A percentile compares a stretch with the other conserved stretches of the same genome.
Conservation (phyloP, 2,888 invertebrate species). For the Drosophila fungiperda region DNA sequence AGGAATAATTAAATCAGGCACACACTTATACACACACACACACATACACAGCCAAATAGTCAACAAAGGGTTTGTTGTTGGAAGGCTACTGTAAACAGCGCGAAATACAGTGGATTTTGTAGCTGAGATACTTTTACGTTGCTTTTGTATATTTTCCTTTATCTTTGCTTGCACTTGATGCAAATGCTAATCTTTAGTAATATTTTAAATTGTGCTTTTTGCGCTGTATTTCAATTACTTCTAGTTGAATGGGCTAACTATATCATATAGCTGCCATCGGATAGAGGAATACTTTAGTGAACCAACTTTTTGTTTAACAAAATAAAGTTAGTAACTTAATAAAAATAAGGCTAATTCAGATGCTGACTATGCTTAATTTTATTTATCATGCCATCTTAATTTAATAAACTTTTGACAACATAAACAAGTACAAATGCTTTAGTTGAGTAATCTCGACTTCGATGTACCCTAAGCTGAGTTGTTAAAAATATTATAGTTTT, state of each 20-base stretch:
- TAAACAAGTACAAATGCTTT: no score
- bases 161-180: not conserved
- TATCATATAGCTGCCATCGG: not conserved
- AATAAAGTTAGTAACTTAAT: no score
- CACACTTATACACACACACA: constrained; percentile 22
- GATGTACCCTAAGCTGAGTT: no score
- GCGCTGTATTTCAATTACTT: not conserved
- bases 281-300: not conserved
- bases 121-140: constrained; percentile 1
- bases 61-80: constrained; percentile 21
- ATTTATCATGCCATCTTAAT: no score
- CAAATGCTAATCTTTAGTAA: not conserved
- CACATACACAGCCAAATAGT: constrained; percentile 16
- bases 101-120: not conserved
- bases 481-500: no score
- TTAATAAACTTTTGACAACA: not conserved
- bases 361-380: not conserved
- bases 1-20: constrained; percentile 55
- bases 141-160: constrained; percentile 8
- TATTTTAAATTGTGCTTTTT: not conserved
- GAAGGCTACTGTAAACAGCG: constrained; percentile 4
- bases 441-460: no score
- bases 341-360: not conserved
- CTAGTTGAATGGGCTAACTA: not conserved
- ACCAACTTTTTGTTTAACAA: not conserved